Base-by-base conservation (phyloP, 1,140 invertebrate species). In the Rhopalosiphum padi region DNA sequence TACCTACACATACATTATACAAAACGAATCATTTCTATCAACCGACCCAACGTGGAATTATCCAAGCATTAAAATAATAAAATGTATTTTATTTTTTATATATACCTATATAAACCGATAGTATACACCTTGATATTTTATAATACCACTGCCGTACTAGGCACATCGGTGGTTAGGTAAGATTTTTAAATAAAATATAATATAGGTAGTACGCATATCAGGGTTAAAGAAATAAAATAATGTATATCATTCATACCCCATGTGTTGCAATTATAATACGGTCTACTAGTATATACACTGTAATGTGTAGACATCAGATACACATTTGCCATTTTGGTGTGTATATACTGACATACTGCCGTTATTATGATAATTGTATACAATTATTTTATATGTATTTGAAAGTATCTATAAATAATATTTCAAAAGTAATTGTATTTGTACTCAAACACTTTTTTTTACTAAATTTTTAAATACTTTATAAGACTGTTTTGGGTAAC, bases 11-110 rank as follows among this genome's bases (percentile, higher is more conserved):
- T 87, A 21, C 18, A 46, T 43, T 85, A 85, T 43, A 77, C 30
- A n/a, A 77, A 43, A 85, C 77, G 41, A 43, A 86, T 86, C 41
- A 46, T 86, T 86, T 46, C 25, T 46, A 86, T 86, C 37, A 86
- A 46, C 83, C 35, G 23, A 85, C 11, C 37, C 82, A 41, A 41
- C 83, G 37, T 25, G 83, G 8, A 87, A 23, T 25, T 46, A 46
- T 87, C 30, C 11, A 46, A 48, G 43, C 46, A 48, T 87, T 87
- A n/a, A 48, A 87, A 87, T 48, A 48, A n/a, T 87, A 87, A 25
- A 85, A 41, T 87, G 30, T 18, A 4, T 87, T 87, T 86, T 86
- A 51, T 46, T 87, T 21, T 48, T 7, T n/a, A 87, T 87, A 41
- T 25, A 41, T 23, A 83, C 48, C 48, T 83, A 83, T 37, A 37